Conservation (phyloP, 2,113 vertebrate genomes). For the Triplophysa siluroides region DNA sequence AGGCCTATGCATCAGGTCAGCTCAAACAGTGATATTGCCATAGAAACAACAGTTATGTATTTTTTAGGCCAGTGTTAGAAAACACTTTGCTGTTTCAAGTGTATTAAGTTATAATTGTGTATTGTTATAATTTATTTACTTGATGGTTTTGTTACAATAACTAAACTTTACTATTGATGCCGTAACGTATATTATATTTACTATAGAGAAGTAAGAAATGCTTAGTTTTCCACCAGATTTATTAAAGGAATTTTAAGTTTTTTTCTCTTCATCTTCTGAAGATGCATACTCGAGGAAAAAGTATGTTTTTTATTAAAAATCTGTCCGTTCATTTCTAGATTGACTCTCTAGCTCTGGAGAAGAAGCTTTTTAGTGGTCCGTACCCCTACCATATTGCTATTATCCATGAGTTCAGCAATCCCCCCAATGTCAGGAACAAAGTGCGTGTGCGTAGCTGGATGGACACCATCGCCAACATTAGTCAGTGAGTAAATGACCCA, state of each 20-base stretch:
- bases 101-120: background rate
- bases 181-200: background rate
- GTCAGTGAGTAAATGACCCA: slow-evolving; percentile 83
- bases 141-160: too few species aligned
- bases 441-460: slow-evolving; percentile 98
- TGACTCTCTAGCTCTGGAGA: slow-evolving; percentile 88
- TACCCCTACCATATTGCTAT: slow-evolving; percentile 97
- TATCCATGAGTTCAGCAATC: slow-evolving; percentile 97
- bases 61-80: background rate
- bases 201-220: background rate
- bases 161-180: too few species aligned
- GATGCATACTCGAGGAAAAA: too few species aligned
- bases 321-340: slow-evolving; percentile 73
- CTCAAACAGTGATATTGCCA: background rate
- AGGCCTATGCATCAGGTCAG: slow-evolving; percentile 96
- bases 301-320: background rate
- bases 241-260: background rate
- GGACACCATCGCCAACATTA: slow-evolving; percentile 98
- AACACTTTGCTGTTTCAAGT: background rate
- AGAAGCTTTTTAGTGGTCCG: slow-evolving; percentile 92
- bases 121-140: too few species aligned
- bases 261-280: too few species aligned
- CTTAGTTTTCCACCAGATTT: background rate
- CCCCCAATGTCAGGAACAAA: slow-evolving; percentile 97
- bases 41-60: background rate